Evolutionary conservation across 1,140 invertebrate genomes (phyloP), one percentile per base, ranked within the genome.

Genomic region (Aphaenogaster floridana): DNA sequence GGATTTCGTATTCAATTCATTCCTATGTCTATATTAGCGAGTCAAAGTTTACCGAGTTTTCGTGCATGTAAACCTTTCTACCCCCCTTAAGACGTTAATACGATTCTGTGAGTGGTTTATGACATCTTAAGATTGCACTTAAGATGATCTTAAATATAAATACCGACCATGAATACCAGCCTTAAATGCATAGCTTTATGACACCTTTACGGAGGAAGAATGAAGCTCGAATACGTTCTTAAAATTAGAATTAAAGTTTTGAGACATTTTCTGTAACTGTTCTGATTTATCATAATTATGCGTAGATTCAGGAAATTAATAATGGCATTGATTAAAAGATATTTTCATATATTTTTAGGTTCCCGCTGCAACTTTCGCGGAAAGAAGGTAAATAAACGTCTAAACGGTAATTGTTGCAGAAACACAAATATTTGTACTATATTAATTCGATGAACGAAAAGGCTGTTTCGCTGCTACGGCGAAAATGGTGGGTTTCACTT

Each of bases 361-460:
- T 39, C 0, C 36, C 7, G 7, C 9, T 54, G n/a, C n/a, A 50
- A 59, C 9, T 74, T 54, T 17, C 42, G 0, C 6, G 7, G 13
- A 34, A 48, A 11, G 2, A 54, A 11, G 45, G 5, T 13, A 84
- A 87, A 74, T 66, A 74, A 57, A 50, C 34, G 0, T 11, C 11
- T 2, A 28, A 42, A 42, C 0, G 28, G 4, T 63, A 63, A 84
- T 74, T 76, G n/a, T 74, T 83, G 11, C 15, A 54, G 69, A 74
- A 54, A 45, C 8, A 52, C 28, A 64, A 59, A 72, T 48, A 78
- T 71, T 81, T 84, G 4, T 39, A 21, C 17, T 45, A 50, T 45
- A 50, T 72, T 59, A 45, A 17, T 74, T 42, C 54, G 13, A 84
- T 84, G 68, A 83, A 83, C 17, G 57, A 21, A 83, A 48, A 39